These are phyloP conservation scores for Coelopa pilipes DNA, from an alignment of 2,888 invertebrate genomes.

Conservation along the genomic window DNA sequence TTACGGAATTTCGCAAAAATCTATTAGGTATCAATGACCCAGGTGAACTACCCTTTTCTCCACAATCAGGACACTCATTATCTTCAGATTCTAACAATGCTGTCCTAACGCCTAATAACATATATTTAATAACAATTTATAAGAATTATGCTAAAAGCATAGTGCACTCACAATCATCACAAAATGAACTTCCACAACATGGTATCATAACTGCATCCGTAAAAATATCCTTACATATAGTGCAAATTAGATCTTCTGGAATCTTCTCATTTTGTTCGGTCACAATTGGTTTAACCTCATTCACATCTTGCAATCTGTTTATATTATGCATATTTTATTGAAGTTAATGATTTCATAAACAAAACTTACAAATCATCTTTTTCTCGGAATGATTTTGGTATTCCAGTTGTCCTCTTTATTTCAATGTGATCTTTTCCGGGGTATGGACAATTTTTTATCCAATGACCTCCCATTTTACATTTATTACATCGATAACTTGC, in stretches of 20 bases:
- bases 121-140: slow-evolving; percentile 68
- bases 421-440: slow-evolving; percentile 73
- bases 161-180: slow-evolving; percentile 89
- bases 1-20: slow-evolving; percentile 88
- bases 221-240: slow-evolving; percentile 90
- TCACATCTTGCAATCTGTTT: neutral
- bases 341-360: slow-evolving; percentile 29
- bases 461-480: slow-evolving; percentile 95
- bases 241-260: slow-evolving; percentile 92
- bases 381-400: slow-evolving; percentile 95
- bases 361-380: slow-evolving; percentile 75
- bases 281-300: neutral
- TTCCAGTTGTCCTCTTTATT: slow-evolving; percentile 95
- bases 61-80: slow-evolving; percentile 94
- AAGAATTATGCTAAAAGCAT: no score
- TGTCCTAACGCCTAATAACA: slow-evolving; percentile 73
- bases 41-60: slow-evolving; percentile 91
- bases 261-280: slow-evolving; percentile 74
- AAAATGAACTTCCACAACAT: slow-evolving; percentile 98
- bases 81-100: slow-evolving; percentile 92
- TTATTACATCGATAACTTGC: slow-evolving; percentile 93
- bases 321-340: neutral
- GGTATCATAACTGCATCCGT: slow-evolving; percentile 98
- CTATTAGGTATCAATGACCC: slow-evolving; percentile 93
- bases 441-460: slow-evolving; percentile 94